phyloP scores from a whole-genome alignment of 2,888 invertebrate species.

The Philhelius pedissequus region DNA sequence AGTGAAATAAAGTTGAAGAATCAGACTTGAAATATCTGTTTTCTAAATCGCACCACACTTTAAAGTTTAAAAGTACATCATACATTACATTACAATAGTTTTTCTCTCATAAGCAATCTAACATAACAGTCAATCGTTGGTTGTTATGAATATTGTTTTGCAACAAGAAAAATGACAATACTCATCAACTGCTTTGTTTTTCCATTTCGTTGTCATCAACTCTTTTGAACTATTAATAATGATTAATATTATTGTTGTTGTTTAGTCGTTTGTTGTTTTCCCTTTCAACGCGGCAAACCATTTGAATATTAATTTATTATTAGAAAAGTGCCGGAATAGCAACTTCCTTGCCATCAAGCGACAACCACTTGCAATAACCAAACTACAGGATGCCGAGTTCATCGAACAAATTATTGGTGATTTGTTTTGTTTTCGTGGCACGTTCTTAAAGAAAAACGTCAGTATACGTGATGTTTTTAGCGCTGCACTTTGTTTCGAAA shows the following conservation, averaged over 20 bases:
- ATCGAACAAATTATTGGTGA: conserved; percentile 38
- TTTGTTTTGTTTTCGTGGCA: conserved; percentile 41
- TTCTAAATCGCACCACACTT: neutral
- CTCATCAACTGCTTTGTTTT: neutral
- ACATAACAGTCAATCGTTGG: neutral
- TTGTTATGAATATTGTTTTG: neutral
- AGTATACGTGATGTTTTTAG: conserved; percentile 37
- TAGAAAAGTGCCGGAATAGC: conserved; percentile 23
- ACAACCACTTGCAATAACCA: neutral
- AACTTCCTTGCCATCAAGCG: conserved; percentile 35
- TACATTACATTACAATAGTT: no score
- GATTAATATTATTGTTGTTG: neutral
- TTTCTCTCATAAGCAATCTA: neutral
- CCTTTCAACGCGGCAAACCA: conserved; percentile 4
- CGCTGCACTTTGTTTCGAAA: conserved; percentile 12
- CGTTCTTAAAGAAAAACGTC: conserved; percentile 33
- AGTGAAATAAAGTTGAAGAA: no score
- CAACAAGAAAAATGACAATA: neutral
- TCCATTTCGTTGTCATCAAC: neutral
- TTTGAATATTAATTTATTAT: conserved; percentile 25
- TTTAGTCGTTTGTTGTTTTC: conserved; percentile 3
- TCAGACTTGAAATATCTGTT: no score
- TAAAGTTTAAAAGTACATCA: no score
- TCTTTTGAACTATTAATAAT: neutral
- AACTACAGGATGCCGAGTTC: conserved; percentile 62